Evolutionary conservation across 2,113 vertebrate genomes (phyloP).

Genomic region (Dicaeum eximium): DNA sequence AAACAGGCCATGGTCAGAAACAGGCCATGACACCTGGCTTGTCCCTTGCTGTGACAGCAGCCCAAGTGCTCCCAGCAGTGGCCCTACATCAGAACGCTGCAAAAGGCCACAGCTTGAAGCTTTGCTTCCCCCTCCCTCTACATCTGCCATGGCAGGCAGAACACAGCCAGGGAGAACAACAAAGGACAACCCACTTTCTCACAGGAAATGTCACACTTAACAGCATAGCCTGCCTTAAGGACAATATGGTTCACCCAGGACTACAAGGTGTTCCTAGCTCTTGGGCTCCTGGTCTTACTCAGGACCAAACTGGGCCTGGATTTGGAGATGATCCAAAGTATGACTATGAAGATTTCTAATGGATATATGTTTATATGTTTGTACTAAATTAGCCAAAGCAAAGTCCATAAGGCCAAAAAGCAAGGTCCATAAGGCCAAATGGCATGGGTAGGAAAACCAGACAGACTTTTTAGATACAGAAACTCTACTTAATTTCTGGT

Average conservation of each 20-base stretch:
- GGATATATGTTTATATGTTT: background rate
- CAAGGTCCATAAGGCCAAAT: background rate
- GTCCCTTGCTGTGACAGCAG: background rate
- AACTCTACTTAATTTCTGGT: background rate
- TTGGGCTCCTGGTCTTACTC: background rate
- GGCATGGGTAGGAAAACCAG: background rate
- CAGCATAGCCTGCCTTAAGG: rapidly evolving
- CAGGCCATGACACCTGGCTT: background rate
- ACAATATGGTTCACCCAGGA: background rate
- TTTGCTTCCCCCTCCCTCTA: background rate
- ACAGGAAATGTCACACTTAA: rapidly evolving
- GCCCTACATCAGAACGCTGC: background rate
- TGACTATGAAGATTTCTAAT: background rate
- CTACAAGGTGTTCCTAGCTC: background rate
- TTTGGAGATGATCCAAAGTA: background rate
- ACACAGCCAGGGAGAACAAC: background rate
- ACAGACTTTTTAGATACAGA: background rate
- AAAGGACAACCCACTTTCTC: background rate
- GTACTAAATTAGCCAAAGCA: background rate
- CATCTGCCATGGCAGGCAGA: background rate
- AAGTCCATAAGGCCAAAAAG: background rate
- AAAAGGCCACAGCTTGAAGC: background rate
- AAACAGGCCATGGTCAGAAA: background rate
- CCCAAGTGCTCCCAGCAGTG: background rate
- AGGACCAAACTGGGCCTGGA: background rate